Evolutionary conservation across 2,888 invertebrate genomes (phyloP), one percentile per base, ranked within the genome.

Genomic region (Latheticus oryzae): DNA sequence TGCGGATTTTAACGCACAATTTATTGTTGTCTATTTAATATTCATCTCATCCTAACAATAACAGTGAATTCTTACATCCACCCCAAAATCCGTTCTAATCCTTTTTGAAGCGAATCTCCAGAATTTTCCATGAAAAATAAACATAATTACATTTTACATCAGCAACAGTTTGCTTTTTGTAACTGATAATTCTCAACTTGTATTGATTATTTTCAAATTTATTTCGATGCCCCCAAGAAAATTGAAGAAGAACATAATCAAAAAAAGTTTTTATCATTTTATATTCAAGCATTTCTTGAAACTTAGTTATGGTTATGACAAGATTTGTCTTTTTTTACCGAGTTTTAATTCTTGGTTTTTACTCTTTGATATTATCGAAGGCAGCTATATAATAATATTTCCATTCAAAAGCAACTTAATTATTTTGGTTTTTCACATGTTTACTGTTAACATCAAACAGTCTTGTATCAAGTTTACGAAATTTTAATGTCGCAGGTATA

Each of bases 11-110:
- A 54, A 54, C 28, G 43, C 33, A 35, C 33, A 47, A 54, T 54
- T 54, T 54, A 47, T 54, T 54, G 47, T 35, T 45, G 37, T 54
- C 45, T 47, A 13, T 47, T 54, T 54, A 54, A 54, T 54, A 54
- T 54, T 54, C 54, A 54, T 54, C 37, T 23, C 38, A 30, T 7
- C 43, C 21, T 33, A 51, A 51, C 40, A 51, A 51, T 51, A 40
- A 50, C 40, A 12, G 33, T 33, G 47, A 33, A 21, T 12, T 23
- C 15, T 17, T 5, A 17, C 35, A 17, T n/a, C n/a, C 23, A 5
- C 48, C 13, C 23, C 33, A 19, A 33, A 16, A 19, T 12, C 33
- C 13, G 24, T 40, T 30, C 38, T 42, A 52, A 42, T 42, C 50
- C 33, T 16, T 16, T 5, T 16, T n/a, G 17, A 28, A 47, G 11